Evolutionary conservation across 2,888 invertebrate species (phyloP), one percentile per base, ranked within the genome.

Genomic region (Agapetus fuscipes): DNA sequence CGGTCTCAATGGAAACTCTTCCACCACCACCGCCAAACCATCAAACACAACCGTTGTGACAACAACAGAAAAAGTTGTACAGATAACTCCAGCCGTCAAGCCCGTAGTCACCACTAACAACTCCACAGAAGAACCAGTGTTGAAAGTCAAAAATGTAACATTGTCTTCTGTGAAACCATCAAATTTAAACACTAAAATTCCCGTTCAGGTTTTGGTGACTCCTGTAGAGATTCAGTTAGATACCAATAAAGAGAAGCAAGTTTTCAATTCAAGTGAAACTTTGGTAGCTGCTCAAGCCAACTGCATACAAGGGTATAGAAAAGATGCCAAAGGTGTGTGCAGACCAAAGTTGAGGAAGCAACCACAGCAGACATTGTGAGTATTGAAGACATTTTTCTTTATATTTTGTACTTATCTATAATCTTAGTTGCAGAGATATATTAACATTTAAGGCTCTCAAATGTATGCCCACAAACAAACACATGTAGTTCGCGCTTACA

Each of bases 1-100:
- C n/a, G n/a, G n/a, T n/a, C n/a, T n/a, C n/a, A n/a, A 60, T 52
- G 61, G 63, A 45, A 64, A 63, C 29, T 64, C 24, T n/a, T 17
- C 39, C 12, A 31, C 30, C 9, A 17, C 27, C 27, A 20, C 36
- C n/a, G n/a, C n/a, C n/a, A n/a, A n/a, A n/a, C n/a, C n/a, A n/a
- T 12, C 17, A 6, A 10, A 9, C 15, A 28, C 28, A 11, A 32
- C 25, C 14, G 13, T 27, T 15, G 20, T 27, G 17, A 38, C 38
- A 2, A 43, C 48, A 7, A 46, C 45, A 16, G 46, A 48, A 37
- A 44, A 35, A 13, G 30, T 44, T 10, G 44, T 43, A 6, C 40
- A 44, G 34, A 48, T 45, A 11, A 48, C 48, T 13, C 45, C 48
- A 3, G 24, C 33, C 3, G 26, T n/a, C n/a, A n/a, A n/a, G n/a